Conservation (phyloP, 2,797 vertebrate species). For the Chloroceryle amazona region DNA sequence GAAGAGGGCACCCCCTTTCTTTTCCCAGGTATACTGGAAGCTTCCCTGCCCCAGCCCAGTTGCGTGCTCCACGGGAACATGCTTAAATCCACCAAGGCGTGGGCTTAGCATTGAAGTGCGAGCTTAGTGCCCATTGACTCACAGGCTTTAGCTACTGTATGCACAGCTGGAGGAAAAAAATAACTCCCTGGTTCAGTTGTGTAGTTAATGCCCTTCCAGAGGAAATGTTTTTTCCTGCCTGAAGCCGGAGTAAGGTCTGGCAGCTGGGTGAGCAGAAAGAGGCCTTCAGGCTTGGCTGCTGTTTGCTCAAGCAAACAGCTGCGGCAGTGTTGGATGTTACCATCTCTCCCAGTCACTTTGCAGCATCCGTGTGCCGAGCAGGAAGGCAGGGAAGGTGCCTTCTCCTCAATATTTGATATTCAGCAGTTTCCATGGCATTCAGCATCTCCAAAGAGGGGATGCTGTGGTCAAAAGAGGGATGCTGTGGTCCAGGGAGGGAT, state of each 20-base stretch:
- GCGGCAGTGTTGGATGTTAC: neutral
- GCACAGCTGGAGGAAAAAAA: conserved; percentile 10
- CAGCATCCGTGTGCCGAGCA: neutral
- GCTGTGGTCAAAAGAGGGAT: neutral
- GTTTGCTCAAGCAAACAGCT: neutral
- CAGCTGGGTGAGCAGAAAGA: neutral
- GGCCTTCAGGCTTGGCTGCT: neutral
- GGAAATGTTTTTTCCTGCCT: conserved; percentile 37
- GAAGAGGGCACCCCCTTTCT: too few relatives aligned
- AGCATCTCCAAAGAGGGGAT: neutral
- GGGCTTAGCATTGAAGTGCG: neutral
- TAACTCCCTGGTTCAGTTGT: neutral
- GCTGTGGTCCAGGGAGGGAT: neutral
- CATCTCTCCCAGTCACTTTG: neutral
- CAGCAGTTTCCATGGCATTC: neutral
- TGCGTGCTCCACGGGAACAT: accelerated
- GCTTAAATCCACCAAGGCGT: accelerated
- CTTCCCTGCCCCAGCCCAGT: neutral
- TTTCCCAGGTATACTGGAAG: accelerated
- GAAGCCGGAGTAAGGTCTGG: neutral
- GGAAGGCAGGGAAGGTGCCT: neutral
- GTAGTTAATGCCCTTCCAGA: neutral
- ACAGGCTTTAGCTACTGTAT: neutral
- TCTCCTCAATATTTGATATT: neutral
- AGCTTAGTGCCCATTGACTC: neutral